Evolutionary conservation across 2,797 vertebrate species (phyloP).

Genomic region (Aulostomus chinensis): DNA sequence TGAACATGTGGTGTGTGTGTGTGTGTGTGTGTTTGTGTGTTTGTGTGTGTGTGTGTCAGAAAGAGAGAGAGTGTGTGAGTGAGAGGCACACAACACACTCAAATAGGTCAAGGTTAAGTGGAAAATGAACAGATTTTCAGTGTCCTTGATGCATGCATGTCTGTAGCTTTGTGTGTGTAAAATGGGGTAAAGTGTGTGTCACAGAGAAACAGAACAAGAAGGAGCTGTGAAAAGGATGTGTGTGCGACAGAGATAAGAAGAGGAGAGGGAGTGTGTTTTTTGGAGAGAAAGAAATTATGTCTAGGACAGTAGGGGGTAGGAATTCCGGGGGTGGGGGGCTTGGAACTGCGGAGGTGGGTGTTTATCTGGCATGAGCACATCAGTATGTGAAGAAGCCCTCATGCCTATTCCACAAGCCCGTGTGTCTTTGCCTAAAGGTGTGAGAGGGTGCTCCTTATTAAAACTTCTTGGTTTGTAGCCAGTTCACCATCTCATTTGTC

Average conservation of each 20-base stretch:
- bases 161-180: background rate
- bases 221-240: slow-evolving; percentile 28
- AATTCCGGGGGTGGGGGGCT: slow-evolving; percentile 19
- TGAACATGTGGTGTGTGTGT: background rate
- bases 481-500: slow-evolving; percentile 17
- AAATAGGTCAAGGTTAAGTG: slow-evolving; percentile 51
- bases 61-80: too few species aligned
- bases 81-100: too few species aligned
- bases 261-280: background rate
- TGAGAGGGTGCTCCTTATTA: slow-evolving; percentile 28
- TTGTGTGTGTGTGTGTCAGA: background rate
- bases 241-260: slow-evolving; percentile 47
- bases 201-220: background rate
- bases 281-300: slow-evolving; percentile 20
- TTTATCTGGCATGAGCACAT: slow-evolving; percentile 38
- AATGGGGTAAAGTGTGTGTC: background rate
- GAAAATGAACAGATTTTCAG: slow-evolving; percentile 36
- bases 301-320: slow-evolving; percentile 28
- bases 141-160: background rate
- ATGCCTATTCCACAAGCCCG: slow-evolving; percentile 15
- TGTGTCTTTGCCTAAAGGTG: slow-evolving; percentile 24
- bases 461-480: slow-evolving; percentile 33
- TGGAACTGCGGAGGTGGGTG: slow-evolving; percentile 48
- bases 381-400: slow-evolving; percentile 19
- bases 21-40: background rate